Percentiles rank a stretch among this genome's conserved stretches.
phyloP scores from a whole-genome alignment of 1,140 invertebrate species.

The Magallana gigas region DNA sequence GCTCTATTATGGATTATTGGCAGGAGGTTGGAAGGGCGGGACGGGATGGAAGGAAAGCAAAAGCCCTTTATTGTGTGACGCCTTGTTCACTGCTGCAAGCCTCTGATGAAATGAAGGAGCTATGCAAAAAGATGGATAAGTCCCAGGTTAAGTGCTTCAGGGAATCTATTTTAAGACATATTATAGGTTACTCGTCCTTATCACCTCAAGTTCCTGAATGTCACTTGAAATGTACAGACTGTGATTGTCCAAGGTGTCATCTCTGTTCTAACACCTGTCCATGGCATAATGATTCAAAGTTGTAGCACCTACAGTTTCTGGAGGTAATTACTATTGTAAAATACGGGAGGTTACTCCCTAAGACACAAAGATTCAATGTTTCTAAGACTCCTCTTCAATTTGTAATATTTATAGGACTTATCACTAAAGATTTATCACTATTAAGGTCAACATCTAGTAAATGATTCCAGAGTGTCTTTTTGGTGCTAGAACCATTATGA shows the following conservation, averaged over 20 bases:
- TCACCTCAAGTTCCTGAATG: not conserved
- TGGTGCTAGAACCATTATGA: too few relatives aligned
- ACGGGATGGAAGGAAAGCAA: slow-evolving; percentile 39
- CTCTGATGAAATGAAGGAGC: not conserved
- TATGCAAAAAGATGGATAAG: not conserved
- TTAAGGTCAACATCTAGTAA: too few relatives aligned
- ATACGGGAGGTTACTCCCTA: too few relatives aligned
- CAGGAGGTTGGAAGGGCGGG: slow-evolving; percentile 45
- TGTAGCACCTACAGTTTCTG: too few relatives aligned
- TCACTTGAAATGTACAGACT: slow-evolving; percentile 30
- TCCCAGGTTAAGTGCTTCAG: not conserved
- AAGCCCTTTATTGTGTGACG: not conserved
- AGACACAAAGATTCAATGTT: too few relatives aligned
- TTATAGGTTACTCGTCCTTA: not conserved
- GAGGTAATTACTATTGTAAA: too few relatives aligned
- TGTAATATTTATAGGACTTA: too few relatives aligned
- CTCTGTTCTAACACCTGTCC: slow-evolving; percentile 18
- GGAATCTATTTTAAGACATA: not conserved
- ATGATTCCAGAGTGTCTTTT: too few relatives aligned
- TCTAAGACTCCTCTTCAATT: too few relatives aligned
- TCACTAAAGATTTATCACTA: too few relatives aligned
- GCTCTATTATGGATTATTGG: slow-evolving; percentile 40
- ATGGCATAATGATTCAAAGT: not conserved
- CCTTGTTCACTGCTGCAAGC: not conserved
- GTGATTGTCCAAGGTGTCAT: slow-evolving; percentile 4